A percentile compares a stretch with the other conserved stretches of the same genome.
These are phyloP conservation scores for Cebus imitator DNA, from an alignment of 2,113 vertebrate species.

Conservation along the genomic window DNA sequence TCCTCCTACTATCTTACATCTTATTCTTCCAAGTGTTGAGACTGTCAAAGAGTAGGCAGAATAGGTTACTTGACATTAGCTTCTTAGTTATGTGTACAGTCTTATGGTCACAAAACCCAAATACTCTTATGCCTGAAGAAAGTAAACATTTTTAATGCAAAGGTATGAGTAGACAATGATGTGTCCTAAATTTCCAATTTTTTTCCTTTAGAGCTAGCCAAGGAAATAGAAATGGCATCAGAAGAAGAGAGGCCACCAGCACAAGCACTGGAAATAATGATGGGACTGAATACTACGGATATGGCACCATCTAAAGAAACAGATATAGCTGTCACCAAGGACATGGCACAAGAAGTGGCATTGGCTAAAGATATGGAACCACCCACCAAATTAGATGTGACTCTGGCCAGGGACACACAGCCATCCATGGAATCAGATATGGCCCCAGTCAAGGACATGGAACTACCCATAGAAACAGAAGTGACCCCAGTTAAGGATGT, in stretches of 20 bases:
- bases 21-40: not conserved
- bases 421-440: not conserved
- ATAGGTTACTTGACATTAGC: not conserved
- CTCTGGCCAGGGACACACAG: not conserved
- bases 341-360: not conserved
- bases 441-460: not conserved
- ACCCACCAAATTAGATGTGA: not conserved
- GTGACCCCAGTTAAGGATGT: not conserved
- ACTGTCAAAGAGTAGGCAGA: not conserved
- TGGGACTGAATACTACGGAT: not conserved
- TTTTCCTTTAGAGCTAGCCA: slow-evolving; percentile 17
- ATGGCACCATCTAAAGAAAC: not conserved
- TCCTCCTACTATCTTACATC: not conserved
- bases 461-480: not conserved
- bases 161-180: not conserved
- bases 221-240: slow-evolving; percentile 27
- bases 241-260: not conserved
- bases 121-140: not conserved
- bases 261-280: not conserved
- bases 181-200: slow-evolving; percentile 13
- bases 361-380: not conserved
- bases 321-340: not conserved
- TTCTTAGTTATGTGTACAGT: not conserved
- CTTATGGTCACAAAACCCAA: slow-evolving; percentile 9
- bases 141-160: slow-evolving; percentile 10